Conservation (phyloP, 2,888 invertebrate genomes). For the Lagria hirta region DNA sequence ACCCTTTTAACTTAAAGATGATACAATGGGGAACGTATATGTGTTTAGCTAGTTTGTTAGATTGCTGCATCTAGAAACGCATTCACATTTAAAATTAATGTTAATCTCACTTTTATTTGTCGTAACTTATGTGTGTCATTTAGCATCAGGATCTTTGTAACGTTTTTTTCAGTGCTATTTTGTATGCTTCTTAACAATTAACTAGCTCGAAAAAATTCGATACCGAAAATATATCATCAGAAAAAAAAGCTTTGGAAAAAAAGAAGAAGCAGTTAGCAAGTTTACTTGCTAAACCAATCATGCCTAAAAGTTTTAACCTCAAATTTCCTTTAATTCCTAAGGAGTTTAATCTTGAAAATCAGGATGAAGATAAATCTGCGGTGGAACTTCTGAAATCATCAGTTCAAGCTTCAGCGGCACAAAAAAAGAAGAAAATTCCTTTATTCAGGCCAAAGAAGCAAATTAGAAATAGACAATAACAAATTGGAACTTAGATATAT, state of each 20-base stretch:
- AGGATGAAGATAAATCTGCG: conserved; percentile 26
- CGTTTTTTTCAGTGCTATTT: conserved; percentile 1
- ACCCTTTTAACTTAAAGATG: too few relatives aligned
- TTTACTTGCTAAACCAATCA: conserved; percentile 62
- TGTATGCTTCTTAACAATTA: conserved; percentile 6
- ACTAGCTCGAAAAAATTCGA: conserved; percentile 39
- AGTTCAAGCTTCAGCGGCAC: neutral
- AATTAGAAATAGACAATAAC: too few relatives aligned
- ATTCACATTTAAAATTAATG: too few relatives aligned
- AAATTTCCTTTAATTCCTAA: conserved; percentile 58
- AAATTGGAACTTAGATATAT: conserved; percentile 35
- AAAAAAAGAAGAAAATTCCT: conserved; percentile 26
- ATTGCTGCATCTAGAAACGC: too few relatives aligned
- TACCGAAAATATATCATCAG: conserved; percentile 34
- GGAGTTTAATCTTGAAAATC: conserved; percentile 7
- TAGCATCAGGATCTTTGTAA: neutral
- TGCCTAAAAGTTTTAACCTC: conserved; percentile 69
- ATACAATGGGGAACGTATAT: too few relatives aligned
- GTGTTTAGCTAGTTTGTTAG: too few relatives aligned
- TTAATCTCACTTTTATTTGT: neutral
- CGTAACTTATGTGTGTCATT: too few relatives aligned
- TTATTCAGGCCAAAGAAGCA: neutral
- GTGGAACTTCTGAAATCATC: conserved; percentile 18
- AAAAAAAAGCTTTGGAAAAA: conserved; percentile 53
- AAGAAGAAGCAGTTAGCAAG: conserved; percentile 58